phyloP scores from a whole-genome alignment of 2,113 vertebrate species.

The Elachura formosa region DNA sequence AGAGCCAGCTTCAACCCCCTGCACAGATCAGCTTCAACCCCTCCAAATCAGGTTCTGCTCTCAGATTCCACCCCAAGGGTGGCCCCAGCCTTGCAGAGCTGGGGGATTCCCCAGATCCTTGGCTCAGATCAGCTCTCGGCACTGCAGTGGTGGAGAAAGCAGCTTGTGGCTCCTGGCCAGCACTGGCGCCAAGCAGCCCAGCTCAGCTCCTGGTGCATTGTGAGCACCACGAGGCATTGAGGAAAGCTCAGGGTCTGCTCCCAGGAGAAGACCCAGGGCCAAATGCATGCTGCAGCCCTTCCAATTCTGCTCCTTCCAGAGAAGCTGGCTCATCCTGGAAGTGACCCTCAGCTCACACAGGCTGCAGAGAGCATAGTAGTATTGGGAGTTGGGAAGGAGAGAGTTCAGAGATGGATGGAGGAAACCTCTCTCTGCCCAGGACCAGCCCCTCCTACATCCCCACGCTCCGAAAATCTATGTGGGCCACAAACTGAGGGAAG shows the following conservation, averaged over 20 bases:
- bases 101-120: neutral
- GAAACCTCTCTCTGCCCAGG: neutral
- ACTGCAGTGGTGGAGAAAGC: neutral
- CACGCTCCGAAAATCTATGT: neutral
- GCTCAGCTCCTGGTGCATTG: neutral
- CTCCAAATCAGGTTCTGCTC: neutral
- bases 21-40: neutral
- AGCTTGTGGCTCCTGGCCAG: neutral
- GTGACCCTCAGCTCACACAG: rapidly evolving
- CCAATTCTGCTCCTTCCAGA: neutral
- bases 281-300: neutral
- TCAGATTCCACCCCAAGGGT: neutral
- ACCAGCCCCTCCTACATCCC: neutral
- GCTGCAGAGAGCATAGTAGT: neutral
- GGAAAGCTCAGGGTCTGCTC: slow-evolving; percentile 9
- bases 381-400: rapidly evolving
- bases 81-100: neutral
- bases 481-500: neutral
- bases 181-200: slow-evolving; percentile 6
- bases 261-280: neutral
- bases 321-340: neutral
- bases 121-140: neutral
- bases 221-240: neutral
- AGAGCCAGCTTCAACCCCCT: rapidly evolving
- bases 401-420: neutral